phyloP scores from a whole-genome alignment of 2,113 vertebrate genomes.

The Centropristis striata region DNA sequence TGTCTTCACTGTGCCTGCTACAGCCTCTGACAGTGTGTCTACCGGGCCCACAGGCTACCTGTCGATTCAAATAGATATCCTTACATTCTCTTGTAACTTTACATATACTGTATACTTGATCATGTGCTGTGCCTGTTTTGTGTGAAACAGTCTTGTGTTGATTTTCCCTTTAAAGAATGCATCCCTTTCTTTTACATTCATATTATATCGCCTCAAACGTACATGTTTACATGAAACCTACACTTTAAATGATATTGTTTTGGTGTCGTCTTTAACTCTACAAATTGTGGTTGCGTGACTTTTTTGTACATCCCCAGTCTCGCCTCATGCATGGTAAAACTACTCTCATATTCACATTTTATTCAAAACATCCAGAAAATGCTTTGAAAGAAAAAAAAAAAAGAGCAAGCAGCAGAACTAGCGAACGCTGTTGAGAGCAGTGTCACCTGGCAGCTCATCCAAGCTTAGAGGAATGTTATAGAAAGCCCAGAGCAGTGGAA shows the following conservation, averaged over 20 bases:
- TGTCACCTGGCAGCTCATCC: conserved; percentile 75
- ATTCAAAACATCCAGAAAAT: conserved; percentile 28
- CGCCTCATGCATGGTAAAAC: neutral
- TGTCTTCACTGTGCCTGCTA: no score
- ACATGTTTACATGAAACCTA: neutral
- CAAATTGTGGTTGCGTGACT: neutral
- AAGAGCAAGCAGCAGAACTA: conserved; percentile 23
- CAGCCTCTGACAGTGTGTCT: no score
- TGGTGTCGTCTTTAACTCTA: neutral
- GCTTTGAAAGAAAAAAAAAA: conserved; percentile 31
- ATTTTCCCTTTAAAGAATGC: no score
- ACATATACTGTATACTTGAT: no score
- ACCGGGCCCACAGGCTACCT: no score
- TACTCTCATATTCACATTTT: conserved; percentile 12
- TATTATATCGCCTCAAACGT: no score
- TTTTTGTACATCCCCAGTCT: neutral
- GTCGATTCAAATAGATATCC: neutral
- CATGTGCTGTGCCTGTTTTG: neutral
- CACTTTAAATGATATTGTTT: neutral
- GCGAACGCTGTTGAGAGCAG: conserved; percentile 39
- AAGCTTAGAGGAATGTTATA: conserved; percentile 72
- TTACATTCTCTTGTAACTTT: neutral
- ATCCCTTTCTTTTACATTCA: neutral
- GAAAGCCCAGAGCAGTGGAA: conserved; percentile 70
- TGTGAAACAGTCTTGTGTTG: no score